Conservation (phyloP, 2,888 invertebrate species). For the Trichogramma dendrolimi region DNA sequence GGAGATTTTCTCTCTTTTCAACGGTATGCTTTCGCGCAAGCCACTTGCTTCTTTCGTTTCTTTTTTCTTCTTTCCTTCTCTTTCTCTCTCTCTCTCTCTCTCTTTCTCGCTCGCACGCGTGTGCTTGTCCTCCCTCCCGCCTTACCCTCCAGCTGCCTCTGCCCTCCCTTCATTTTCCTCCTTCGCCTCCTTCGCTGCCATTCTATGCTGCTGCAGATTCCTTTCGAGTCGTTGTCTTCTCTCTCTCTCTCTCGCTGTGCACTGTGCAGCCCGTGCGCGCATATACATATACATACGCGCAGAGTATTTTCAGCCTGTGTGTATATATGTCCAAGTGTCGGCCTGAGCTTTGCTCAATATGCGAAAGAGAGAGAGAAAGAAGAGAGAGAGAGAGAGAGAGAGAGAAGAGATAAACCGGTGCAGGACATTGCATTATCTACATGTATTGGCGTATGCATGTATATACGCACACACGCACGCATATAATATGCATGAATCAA, state of each 20-base stretch:
- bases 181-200: background rate
- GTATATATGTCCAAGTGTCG: too few relatives aligned
- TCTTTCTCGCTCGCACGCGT: background rate
- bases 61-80: constrained; percentile 19
- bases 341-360: too few relatives aligned
- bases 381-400: too few relatives aligned
- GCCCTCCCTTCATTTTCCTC: background rate
- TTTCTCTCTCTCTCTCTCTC: constrained; percentile 5
- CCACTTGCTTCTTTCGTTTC: constrained; percentile 25
- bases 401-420: background rate
- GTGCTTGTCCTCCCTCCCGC: background rate
- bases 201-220: constrained; percentile 17
- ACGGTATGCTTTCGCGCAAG: constrained; percentile 7
- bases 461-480: background rate
- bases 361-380: background rate
- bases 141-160: background rate
- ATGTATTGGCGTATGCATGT: constrained; percentile 13
- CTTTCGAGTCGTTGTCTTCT: constrained; percentile 27
- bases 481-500: background rate
- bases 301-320: too few relatives aligned
- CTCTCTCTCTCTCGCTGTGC: constrained; percentile 1
- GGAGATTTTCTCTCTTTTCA: constrained; percentile 15
- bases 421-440: too few relatives aligned
- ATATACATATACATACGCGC: too few relatives aligned
- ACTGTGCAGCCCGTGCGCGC: constrained; percentile 2